Conservation (phyloP, 2,113 vertebrate genomes). For the Dasyurus viverrinus region DNA sequence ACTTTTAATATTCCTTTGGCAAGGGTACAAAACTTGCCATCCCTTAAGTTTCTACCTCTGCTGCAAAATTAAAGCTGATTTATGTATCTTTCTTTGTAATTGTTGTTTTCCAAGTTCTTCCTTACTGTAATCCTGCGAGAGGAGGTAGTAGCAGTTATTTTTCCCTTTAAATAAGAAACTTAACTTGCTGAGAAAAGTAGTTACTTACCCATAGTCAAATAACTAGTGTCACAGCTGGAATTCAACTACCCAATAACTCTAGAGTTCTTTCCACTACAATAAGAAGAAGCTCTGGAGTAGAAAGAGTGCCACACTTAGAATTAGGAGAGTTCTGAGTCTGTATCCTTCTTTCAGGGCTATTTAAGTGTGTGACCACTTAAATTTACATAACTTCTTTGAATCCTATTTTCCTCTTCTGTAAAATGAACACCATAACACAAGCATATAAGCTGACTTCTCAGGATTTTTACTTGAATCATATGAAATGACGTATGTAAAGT, state of each 20-base stretch:
- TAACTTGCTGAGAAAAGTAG: neutral
- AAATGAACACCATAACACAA: neutral
- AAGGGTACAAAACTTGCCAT: neutral
- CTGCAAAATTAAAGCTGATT: neutral
- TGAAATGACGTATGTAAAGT: neutral
- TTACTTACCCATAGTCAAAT: neutral
- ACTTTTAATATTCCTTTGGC: neutral
- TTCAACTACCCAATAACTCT: neutral
- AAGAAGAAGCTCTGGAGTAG: neutral
- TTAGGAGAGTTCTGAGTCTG: neutral
- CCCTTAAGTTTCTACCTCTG: neutral
- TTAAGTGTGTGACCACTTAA: neutral
- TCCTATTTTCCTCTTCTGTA: neutral
- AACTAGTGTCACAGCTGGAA: neutral
- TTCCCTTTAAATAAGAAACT: neutral
- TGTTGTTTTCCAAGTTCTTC: neutral
- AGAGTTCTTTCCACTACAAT: neutral
- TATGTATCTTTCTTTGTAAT: neutral
- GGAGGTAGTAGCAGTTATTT: neutral
- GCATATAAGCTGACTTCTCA: neutral
- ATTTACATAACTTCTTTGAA: neutral
- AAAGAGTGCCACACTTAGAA: neutral
- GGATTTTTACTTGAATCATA: neutral
- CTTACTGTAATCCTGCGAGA: neutral
- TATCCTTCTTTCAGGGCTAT: neutral